These are phyloP conservation scores for Habroteleia sp. DNA, from an alignment of 2,888 invertebrate genomes.

Conservation along the genomic window DNA sequence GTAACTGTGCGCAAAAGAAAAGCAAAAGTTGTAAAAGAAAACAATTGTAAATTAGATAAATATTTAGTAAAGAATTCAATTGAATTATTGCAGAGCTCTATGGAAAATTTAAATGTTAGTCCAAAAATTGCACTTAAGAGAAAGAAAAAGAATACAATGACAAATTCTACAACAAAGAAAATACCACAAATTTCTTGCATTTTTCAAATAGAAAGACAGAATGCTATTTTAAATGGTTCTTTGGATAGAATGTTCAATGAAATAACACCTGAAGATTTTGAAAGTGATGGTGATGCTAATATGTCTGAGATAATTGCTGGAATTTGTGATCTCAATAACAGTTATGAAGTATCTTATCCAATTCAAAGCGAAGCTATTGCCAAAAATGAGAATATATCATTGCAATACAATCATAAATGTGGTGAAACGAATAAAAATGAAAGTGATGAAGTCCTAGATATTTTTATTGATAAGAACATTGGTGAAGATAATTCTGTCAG, in stretches of 20 bases:
- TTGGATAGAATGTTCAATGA: constrained; percentile 77
- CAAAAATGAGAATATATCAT: too few species aligned
- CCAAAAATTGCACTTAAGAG: constrained; percentile 79
- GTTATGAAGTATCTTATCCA: too few species aligned
- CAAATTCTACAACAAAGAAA: too few species aligned
- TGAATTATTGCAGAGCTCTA: constrained; percentile 71
- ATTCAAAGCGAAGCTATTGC: not conserved
- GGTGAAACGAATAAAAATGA: too few species aligned
- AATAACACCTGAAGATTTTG: constrained; percentile 75
- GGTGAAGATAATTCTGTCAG: too few species aligned
- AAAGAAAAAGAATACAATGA: constrained; percentile 71
- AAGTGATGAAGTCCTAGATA: too few species aligned
- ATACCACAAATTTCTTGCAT: constrained; percentile 76
- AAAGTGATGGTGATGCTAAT: constrained; percentile 79
- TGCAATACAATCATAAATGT: too few species aligned
- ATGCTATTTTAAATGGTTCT: constrained; percentile 77
- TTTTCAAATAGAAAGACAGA: constrained; percentile 69
- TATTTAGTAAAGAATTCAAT: constrained; percentile 70
- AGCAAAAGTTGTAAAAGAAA: constrained; percentile 27
- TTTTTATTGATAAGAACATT: too few species aligned
- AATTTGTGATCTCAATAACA: constrained; percentile 80
- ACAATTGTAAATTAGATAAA: constrained; percentile 68
- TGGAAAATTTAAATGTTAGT: constrained; percentile 71
- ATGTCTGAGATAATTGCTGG: constrained; percentile 82
- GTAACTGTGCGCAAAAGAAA: constrained; percentile 66